Evolutionary conservation across 2,113 vertebrate genomes (phyloP).

Genomic region (Mesocricetus auratus): DNA sequence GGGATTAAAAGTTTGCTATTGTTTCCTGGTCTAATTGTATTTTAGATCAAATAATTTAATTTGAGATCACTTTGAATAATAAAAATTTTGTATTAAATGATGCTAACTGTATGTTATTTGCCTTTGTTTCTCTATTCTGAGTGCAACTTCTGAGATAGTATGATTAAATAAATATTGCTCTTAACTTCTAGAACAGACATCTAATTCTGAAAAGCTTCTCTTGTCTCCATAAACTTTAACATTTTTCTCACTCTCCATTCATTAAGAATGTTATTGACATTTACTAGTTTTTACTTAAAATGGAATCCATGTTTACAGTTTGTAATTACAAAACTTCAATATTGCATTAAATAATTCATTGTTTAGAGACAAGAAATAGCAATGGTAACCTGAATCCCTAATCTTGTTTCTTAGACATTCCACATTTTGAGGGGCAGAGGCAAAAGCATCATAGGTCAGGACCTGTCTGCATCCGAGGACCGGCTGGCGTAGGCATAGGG

Average conservation of each 20-base stretch:
- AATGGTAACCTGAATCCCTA: neutral
- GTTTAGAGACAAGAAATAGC: neutral
- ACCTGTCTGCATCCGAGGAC: no score
- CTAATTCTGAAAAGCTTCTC: neutral
- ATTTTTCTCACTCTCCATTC: neutral
- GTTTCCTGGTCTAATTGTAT: neutral
- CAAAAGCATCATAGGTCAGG: neutral
- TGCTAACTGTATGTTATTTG: neutral
- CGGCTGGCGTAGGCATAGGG: neutral
- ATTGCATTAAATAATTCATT: neutral
- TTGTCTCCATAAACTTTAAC: neutral
- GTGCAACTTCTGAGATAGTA: neutral
- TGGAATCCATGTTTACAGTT: neutral
- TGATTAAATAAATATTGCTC: neutral
- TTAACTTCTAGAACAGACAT: neutral
- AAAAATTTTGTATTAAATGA: neutral
- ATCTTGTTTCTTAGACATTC: neutral
- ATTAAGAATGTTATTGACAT: slow-evolving; percentile 12
- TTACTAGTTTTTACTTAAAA: slow-evolving; percentile 23
- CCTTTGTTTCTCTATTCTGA: neutral
- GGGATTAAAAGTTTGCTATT: neutral
- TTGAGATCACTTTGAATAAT: neutral
- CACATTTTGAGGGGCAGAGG: neutral
- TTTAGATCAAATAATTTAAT: slow-evolving; percentile 20
- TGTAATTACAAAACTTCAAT: neutral